These are phyloP conservation scores for Gouania willdenowi DNA, from an alignment of 2,797 vertebrate genomes.

Conservation along the genomic window DNA sequence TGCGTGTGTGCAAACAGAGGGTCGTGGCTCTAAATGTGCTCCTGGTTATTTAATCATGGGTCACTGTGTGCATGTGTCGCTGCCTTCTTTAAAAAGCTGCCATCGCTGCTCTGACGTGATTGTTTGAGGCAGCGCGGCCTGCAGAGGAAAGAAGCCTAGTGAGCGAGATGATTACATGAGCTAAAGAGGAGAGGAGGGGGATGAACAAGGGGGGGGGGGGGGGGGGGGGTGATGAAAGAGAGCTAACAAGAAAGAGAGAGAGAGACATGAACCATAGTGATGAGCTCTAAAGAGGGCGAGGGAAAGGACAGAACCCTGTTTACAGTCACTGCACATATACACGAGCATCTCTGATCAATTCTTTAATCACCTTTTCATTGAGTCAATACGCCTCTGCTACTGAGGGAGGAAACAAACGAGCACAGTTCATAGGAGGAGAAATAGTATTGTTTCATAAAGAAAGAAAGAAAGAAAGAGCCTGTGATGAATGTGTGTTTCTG, in stretches of 20 bases:
- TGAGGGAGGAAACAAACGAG: no score
- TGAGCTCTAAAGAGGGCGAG: conserved; percentile 9
- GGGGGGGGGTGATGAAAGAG: not conserved
- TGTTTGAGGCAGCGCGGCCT: conserved; percentile 66
- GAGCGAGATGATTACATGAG: conserved; percentile 72
- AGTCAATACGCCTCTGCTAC: no score
- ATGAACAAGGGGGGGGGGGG: conserved; percentile 11
- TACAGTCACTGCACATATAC: conserved; percentile 17
- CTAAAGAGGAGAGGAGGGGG: conserved; percentile 55
- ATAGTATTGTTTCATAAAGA: no score
- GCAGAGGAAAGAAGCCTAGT: conserved; percentile 55
- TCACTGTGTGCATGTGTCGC: not conserved
- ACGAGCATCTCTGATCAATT: conserved; percentile 29
- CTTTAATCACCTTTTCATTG: conserved; percentile 41
- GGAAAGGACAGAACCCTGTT: conserved; percentile 19
- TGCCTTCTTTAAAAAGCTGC: conserved; percentile 4
- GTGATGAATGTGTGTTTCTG: no score
- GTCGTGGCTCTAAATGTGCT: no score
- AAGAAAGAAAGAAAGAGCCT: no score
- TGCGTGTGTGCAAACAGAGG: no score
- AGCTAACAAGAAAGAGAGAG: not conserved
- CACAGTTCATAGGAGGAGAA: no score
- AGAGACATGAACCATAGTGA: not conserved
- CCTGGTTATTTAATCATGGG: no score
- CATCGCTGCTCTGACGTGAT: conserved; percentile 61